Conservation (phyloP, 2,113 vertebrate species). For the Acinonyx jubatus region DNA sequence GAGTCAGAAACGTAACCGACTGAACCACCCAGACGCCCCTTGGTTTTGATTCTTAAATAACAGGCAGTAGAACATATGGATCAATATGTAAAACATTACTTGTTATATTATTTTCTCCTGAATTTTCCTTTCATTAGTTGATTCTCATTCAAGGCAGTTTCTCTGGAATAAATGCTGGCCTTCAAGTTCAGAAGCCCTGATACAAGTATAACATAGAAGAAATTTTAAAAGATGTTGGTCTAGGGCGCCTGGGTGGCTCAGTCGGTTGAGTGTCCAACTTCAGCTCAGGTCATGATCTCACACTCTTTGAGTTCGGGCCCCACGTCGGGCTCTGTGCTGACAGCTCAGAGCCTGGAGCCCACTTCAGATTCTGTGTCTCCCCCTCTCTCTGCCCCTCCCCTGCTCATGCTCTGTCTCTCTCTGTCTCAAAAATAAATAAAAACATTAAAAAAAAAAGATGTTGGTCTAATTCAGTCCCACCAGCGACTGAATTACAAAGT, state of each 20-base stretch:
- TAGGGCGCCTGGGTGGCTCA: not conserved
- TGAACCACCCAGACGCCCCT: not conserved
- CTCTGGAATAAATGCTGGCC: not conserved
- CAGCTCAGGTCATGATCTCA: too few species aligned
- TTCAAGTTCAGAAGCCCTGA: not conserved
- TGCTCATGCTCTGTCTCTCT: too few species aligned
- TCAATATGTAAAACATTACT: not conserved
- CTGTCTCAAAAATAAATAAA: too few species aligned
- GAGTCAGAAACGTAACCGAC: too few species aligned
- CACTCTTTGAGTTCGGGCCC: too few species aligned
- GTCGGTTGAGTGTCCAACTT: too few species aligned
- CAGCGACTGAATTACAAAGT: not conserved
- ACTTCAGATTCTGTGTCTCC: too few species aligned
- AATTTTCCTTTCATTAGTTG: not conserved
- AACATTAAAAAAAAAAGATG: not conserved
- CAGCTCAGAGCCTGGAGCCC: too few species aligned
- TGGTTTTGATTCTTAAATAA: conserved; percentile 15
- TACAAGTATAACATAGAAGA: not conserved
- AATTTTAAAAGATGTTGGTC: not conserved
- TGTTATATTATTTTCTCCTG: not conserved
- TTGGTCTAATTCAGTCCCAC: not conserved
- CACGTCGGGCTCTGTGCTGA: too few species aligned
- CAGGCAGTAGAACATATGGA: not conserved
- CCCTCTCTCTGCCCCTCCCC: too few species aligned
- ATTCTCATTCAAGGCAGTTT: not conserved